A percentile compares a stretch with the other conserved stretches of the same genome.
These are phyloP conservation scores for Scaptodrosophila latifasciaeformis DNA, from an alignment of 2,888 invertebrate genomes.

Conservation along the genomic window DNA sequence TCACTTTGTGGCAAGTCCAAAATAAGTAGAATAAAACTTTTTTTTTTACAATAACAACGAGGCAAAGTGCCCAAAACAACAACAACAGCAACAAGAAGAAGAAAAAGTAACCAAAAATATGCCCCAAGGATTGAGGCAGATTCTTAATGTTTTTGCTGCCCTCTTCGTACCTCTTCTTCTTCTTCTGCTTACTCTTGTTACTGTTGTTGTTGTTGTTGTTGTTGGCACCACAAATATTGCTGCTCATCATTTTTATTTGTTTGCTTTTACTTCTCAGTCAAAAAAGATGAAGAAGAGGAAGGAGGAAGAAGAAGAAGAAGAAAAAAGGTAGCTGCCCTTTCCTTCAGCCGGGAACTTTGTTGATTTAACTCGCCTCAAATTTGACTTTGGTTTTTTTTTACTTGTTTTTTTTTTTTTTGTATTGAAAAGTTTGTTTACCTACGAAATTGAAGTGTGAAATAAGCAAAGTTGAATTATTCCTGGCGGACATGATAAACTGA, in stretches of 20 bases:
- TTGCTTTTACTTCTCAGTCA: constrained; percentile 43
- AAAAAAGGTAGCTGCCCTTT: no score
- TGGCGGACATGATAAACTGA: constrained; percentile 70
- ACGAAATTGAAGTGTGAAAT: constrained; percentile 71
- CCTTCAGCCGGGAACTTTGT: constrained; percentile 35
- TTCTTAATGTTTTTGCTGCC: constrained; percentile 16
- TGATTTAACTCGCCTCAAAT: constrained; percentile 48
- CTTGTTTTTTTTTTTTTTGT: constrained; percentile 24
- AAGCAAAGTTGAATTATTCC: constrained; percentile 72
- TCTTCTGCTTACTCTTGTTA: constrained; percentile 11
- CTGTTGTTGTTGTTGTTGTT: constrained; percentile 29
- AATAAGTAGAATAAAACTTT: constrained; percentile 44
- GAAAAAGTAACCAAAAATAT: constrained; percentile 33
- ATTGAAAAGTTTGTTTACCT: constrained; percentile 64
- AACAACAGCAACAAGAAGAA: constrained; percentile 16
- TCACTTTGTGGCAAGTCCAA: no score
- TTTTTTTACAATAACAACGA: constrained; percentile 48
- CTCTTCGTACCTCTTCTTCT: constrained; percentile 10
- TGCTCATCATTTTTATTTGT: constrained; percentile 70
- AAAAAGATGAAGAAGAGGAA: no score
- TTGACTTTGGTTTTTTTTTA: constrained; percentile 23
- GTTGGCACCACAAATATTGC: constrained; percentile 52
- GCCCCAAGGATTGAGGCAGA: constrained; percentile 50
- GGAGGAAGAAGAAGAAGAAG: no score
- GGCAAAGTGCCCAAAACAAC: constrained; percentile 39